phyloP scores from a whole-genome alignment of 2,888 invertebrate genomes.

The Andrena chrysosceles region DNA sequence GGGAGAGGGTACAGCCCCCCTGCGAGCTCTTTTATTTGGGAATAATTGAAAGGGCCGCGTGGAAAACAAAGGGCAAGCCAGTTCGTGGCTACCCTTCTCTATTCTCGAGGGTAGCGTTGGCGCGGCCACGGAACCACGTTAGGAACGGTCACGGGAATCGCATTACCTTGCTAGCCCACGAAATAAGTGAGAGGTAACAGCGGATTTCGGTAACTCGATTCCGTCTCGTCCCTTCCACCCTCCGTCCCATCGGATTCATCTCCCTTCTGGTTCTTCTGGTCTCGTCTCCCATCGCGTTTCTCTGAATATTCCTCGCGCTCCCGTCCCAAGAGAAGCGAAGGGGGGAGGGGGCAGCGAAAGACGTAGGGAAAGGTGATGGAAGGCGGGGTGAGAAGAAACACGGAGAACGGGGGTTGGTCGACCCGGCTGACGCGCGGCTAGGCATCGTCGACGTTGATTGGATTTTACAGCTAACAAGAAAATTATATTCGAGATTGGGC shows the following conservation, averaged over 20 bases:
- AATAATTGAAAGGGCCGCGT: slow-evolving; percentile 76
- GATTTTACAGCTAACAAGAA: slow-evolving; percentile 84
- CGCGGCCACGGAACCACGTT: slow-evolving; percentile 44
- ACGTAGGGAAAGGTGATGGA: background rate
- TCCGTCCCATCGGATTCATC: slow-evolving; percentile 42
- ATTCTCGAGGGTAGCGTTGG: slow-evolving; percentile 16
- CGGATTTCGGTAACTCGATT: slow-evolving; percentile 78
- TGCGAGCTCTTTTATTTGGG: slow-evolving; percentile 74
- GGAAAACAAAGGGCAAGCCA: slow-evolving; percentile 72
- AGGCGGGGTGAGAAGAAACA: slow-evolving; percentile 49
- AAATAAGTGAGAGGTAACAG: slow-evolving; percentile 80
- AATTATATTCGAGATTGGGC: slow-evolving; percentile 84
- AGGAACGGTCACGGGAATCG: slow-evolving; percentile 72
- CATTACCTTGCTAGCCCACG: slow-evolving; percentile 71
- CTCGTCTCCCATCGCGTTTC: background rate
- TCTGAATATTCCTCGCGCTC: slow-evolving; percentile 30
- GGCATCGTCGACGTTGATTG: slow-evolving; percentile 79
- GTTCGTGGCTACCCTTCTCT: slow-evolving; percentile 54
- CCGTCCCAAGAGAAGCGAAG: slow-evolving; percentile 13
- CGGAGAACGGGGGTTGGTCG: slow-evolving; percentile 61
- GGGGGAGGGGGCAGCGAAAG: slow-evolving; percentile 22
- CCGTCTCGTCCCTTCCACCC: slow-evolving; percentile 50
- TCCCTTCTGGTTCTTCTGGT: slow-evolving; percentile 15
- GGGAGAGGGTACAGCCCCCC: slow-evolving; percentile 48
- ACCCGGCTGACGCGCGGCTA: slow-evolving; percentile 61